These are phyloP conservation scores for Psix sp. DNA, from an alignment of 1,140 invertebrate species.

Conservation along the genomic window DNA sequence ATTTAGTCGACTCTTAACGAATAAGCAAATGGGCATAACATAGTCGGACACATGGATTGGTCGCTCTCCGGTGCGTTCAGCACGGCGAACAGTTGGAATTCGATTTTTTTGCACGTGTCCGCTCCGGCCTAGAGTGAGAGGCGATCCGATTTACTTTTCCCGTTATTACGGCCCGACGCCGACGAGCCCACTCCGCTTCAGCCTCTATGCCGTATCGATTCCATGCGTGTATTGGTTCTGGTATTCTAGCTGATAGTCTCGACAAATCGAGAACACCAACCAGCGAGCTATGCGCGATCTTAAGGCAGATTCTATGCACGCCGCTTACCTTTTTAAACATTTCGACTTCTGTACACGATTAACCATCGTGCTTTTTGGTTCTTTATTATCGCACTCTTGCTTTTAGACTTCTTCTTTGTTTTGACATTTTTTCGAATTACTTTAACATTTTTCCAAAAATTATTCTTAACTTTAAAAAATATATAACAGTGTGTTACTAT, in stretches of 20 bases:
- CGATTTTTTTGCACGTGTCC: constrained; percentile 63
- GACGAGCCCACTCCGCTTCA: constrained; percentile 46
- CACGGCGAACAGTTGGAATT: constrained; percentile 66
- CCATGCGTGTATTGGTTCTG: constrained; percentile 56
- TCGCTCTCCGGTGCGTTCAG: constrained; percentile 45
- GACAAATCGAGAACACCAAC: constrained; percentile 52
- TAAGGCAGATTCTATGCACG: constrained; percentile 17
- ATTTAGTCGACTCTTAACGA: constrained; percentile 42
- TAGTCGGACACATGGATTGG: constrained; percentile 57
- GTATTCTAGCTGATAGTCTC: constrained; percentile 54
- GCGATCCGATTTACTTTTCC: constrained; percentile 74
- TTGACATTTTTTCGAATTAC: too few species aligned
- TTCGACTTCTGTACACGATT: too few species aligned
- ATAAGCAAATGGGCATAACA: constrained; percentile 38
- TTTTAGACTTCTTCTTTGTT: too few species aligned
- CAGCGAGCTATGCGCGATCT: constrained; percentile 24
- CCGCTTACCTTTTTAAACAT: constrained; percentile 2
- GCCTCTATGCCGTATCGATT: constrained; percentile 45
- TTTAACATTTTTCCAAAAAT: too few species aligned
- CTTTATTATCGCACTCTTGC: neutral
- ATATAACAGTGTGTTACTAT: too few species aligned
- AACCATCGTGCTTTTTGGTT: too few species aligned
- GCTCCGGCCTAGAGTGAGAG: constrained; percentile 71
- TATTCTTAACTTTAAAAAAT: too few species aligned
- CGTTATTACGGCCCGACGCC: constrained; percentile 68